Base-by-base conservation (phyloP, 92 coral and sea anemone genomes). In the Umimayanthus chanpuru region DNA sequence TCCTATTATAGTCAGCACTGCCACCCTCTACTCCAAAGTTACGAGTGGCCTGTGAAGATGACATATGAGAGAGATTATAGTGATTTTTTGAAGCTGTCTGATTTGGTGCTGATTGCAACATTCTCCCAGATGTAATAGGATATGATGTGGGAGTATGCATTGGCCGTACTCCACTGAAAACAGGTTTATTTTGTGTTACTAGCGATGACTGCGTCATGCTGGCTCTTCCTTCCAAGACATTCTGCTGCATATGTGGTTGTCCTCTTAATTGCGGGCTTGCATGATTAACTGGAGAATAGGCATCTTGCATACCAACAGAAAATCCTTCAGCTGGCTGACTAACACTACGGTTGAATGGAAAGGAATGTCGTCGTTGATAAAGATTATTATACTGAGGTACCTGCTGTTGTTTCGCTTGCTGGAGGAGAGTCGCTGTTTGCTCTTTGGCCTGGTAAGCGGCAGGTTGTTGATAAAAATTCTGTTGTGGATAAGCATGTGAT, bases 361-460 rank as follows among this genome's bases (percentile, higher is more conserved):
- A 93, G 23, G 98, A 95, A 86, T 95, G 94, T 61, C 98, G 80
- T 44, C 98, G 85, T 49, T 94, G 93, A 70, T 92, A 92, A 78
- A 92, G 93, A 76, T 90, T 83, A 39, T 11, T 68, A 70, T 83
- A 83, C 67, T 75, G 39, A 23, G 87, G 78, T 68, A 47, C 87
- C 43, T 83, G 87, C 43, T 83, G 87, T 70, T 83, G 87, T 67
- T 83, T 70, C 5, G 87, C 32, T 11, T 83, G 77, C 40, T 83
- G 87, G 47, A 83, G 77, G 14, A 70, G 53, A 44, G 76, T 36
- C 2, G 77, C 77, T 28, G 77, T 32, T 83, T 70, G 87, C 15
- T 83, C 87, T 50, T 83, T 83, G 38, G 77, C 23, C 40, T 83
- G 74, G 47, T 67, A 83, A 29, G 87, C 18, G 16, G 77, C 77